These are phyloP conservation scores for Zaprionus lineosus DNA, from an alignment of 2,888 invertebrate genomes.

Conservation along the genomic window DNA sequence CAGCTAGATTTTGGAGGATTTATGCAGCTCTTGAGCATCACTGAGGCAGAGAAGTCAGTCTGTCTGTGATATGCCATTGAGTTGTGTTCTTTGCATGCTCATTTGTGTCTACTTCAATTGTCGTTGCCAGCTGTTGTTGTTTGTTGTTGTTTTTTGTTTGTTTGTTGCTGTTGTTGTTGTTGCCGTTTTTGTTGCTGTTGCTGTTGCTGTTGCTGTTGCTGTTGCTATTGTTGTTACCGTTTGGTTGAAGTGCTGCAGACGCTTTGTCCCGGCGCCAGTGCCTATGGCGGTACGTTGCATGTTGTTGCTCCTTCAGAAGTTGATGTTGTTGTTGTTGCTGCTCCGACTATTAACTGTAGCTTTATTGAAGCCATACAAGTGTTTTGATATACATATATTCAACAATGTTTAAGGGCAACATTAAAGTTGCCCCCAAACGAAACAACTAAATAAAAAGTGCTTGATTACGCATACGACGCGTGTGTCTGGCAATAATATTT, in stretches of 20 bases:
- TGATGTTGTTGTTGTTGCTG: not conserved
- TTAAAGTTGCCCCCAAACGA: conserved; percentile 8
- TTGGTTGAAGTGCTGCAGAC: conserved; percentile 34
- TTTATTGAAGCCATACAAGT: conserved; percentile 61
- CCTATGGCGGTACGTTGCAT: not conserved
- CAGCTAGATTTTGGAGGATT: not conserved
- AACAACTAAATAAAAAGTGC: conserved; percentile 23
- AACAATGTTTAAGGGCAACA: conserved; percentile 27
- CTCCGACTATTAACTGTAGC: too few species aligned
- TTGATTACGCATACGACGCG: conserved; percentile 49
- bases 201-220: conserved; percentile 19
- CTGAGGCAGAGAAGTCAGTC: conserved; percentile 15
- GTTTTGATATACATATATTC: conserved; percentile 35
- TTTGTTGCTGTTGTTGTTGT: conserved; percentile 63
- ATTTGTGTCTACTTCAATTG: conserved; percentile 76
- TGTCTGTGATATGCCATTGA: conserved; percentile 57
- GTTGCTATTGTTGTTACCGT: conserved; percentile 21
- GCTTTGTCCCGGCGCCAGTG: conserved; percentile 20
- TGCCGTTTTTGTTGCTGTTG: conserved; percentile 23
- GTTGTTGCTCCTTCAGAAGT: not conserved
- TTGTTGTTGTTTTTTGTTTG: conserved; percentile 28
- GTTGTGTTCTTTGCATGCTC: conserved; percentile 72
- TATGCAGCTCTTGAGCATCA: not conserved
- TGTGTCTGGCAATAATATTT: conserved; percentile 7
- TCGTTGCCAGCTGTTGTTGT: conserved; percentile 43